Evolutionary conservation across 2,113 vertebrate species (phyloP).

Genomic region (Aepyceros melampus): DNA sequence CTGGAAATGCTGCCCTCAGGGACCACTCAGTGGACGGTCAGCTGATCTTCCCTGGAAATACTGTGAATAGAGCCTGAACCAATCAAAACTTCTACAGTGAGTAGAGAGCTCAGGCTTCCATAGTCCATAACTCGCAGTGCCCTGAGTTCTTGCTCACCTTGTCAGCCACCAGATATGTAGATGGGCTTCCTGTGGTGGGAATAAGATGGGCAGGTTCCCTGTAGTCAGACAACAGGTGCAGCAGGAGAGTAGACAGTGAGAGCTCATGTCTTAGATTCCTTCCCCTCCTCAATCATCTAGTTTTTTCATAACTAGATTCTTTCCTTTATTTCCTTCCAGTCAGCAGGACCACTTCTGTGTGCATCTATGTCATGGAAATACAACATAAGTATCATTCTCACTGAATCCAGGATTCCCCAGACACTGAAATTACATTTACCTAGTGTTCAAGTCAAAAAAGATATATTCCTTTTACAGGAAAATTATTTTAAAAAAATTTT

Average conservation of each 20-base stretch:
- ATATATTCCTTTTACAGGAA: not conserved
- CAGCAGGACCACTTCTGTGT: not conserved
- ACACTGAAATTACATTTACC: not conserved
- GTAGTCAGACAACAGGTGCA: not conserved
- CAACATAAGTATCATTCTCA: not conserved
- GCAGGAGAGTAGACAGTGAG: not conserved
- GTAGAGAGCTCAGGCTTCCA: rapidly evolving
- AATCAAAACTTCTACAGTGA: no score
- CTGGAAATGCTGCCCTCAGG: not conserved
- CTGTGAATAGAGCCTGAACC: rapidly evolving
- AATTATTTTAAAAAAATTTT: not conserved
- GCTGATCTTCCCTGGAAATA: not conserved
- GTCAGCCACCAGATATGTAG: not conserved
- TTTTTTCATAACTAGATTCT: not conserved
- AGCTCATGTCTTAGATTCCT: not conserved
- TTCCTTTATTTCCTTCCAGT: not conserved
- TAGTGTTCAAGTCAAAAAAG: not conserved
- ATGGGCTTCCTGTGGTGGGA: not conserved
- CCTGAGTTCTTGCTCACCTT: no score
- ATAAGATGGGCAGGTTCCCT: not conserved
- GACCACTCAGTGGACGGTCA: no score
- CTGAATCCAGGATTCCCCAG: not conserved
- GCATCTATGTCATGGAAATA: no score
- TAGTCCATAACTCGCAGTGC: not conserved
- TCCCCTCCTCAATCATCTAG: not conserved